phyloP scores from a whole-genome alignment of 2,888 invertebrate species.

The Xestoiulus laeticollis region DNA sequence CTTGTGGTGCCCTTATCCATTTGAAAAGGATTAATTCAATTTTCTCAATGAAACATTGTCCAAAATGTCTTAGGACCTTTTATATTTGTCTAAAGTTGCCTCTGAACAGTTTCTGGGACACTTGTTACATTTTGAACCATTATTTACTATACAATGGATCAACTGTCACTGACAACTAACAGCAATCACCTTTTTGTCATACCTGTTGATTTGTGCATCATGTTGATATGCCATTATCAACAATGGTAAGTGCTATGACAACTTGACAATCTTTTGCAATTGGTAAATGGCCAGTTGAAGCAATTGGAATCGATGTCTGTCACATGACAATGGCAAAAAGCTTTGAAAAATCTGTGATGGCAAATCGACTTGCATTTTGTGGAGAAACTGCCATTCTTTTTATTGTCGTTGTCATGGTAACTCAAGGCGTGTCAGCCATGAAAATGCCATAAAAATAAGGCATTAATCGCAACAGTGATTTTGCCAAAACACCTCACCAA shows the following conservation, averaged over 20 bases:
- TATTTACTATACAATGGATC: no score
- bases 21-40: no score
- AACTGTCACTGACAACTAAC: no score
- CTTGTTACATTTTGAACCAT: no score
- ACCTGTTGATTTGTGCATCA: no score
- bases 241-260: not conserved
- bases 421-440: slow-evolving; percentile 28
- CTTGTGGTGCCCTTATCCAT: no score
- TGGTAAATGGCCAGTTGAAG: not conserved
- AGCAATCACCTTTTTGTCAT: no score
- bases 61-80: no score
- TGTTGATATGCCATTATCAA: not conserved
- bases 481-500: not conserved
- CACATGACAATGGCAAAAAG: not conserved
- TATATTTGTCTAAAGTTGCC: no score
- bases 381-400: not conserved
- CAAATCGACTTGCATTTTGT: not conserved
- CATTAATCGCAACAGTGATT: slow-evolving; percentile 33
- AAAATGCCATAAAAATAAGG: slow-evolving; percentile 19
- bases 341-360: not conserved
- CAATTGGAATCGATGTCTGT: not conserved
- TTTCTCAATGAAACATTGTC: no score
- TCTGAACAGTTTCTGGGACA: no score
- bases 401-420: slow-evolving; percentile 22
- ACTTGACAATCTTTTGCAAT: no score